Conservation (phyloP, 1,140 invertebrate species). For the Prorops nasuta region DNA sequence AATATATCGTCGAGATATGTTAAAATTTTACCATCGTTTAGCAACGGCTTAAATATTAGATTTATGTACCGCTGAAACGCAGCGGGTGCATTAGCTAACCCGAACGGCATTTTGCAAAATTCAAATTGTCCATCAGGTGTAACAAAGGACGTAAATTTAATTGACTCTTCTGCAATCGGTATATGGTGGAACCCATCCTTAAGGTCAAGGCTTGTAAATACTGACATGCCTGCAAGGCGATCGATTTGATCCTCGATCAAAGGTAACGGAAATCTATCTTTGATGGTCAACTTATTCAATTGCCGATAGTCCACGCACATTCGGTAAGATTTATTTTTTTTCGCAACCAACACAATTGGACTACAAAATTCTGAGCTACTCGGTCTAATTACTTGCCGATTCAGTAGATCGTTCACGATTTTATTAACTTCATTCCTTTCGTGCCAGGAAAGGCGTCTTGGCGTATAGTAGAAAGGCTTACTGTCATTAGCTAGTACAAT, state of each 20-base stretch:
- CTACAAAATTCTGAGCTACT: constrained; percentile 35
- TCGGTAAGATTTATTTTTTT: constrained; percentile 46
- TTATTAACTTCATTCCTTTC: too few species aligned
- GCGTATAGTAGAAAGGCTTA: too few species aligned
- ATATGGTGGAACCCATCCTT: constrained; percentile 44
- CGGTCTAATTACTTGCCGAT: too few species aligned
- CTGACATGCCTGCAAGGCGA: constrained; percentile 14
- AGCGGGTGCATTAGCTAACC: background rate
- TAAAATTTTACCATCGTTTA: background rate
- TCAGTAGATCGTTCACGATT: too few species aligned
- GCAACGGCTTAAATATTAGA: background rate
- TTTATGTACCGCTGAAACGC: background rate
- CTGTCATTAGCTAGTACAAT: too few species aligned
- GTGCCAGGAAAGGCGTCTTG: too few species aligned
- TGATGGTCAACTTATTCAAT: constrained; percentile 45
- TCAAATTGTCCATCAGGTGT: constrained; percentile 25
- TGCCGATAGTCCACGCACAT: constrained; percentile 53
- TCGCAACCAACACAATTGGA: constrained; percentile 50
- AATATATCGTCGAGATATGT: background rate
- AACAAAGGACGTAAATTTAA: constrained; percentile 43
- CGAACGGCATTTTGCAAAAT: background rate
- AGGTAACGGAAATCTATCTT: constrained; percentile 21
- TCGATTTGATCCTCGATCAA: constrained; percentile 20
- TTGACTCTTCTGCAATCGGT: constrained; percentile 31
- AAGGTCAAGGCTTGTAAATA: constrained; percentile 29